A percentile compares a stretch with the other conserved stretches of the same genome.
These are phyloP conservation scores for Drosophila tripunctata DNA, from an alignment of 2,888 invertebrate species.

Conservation along the genomic window DNA sequence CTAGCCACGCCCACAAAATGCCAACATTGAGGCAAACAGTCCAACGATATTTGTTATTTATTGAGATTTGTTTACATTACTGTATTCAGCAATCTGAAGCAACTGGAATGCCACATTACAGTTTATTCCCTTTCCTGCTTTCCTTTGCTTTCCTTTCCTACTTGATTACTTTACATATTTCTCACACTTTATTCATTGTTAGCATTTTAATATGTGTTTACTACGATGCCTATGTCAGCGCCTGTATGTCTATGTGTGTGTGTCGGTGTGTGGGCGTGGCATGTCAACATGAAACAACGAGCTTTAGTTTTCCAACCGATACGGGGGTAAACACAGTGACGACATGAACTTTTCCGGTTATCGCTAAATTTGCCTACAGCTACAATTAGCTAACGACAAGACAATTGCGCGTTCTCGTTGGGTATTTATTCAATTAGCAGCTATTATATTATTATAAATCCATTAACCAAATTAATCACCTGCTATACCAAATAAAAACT, in stretches of 20 bases:
- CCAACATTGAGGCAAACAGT: conserved; percentile 13
- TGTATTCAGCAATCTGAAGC: conserved; percentile 32
- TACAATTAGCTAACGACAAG: conserved; percentile 5
- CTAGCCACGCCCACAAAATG: conserved; percentile 41
- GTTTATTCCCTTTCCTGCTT: not conserved
- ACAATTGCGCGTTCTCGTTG: not conserved
- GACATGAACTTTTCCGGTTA: not conserved
- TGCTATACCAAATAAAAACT: not conserved
- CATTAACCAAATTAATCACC: conserved; percentile 10
- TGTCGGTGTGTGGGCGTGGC: conserved; percentile 17
- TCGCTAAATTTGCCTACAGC: conserved; percentile 6
- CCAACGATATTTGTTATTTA: conserved; percentile 61
- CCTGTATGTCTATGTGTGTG: not conserved
- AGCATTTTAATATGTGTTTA: conserved; percentile 61
- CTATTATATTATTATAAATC: conserved; percentile 2
- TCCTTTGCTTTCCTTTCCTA: not conserved
- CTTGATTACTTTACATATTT: conserved; percentile 37
- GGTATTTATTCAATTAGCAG: conserved; percentile 8
- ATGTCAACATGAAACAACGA: conserved; percentile 7
- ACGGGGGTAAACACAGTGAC: not conserved
- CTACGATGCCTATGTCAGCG: conserved; percentile 13
- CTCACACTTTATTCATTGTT: conserved; percentile 16
- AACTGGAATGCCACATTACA: conserved; percentile 26
- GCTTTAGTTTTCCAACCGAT: not conserved
- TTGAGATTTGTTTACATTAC: conserved; percentile 71